Evolutionary conservation across 2,888 invertebrate species (phyloP).

Genomic region (Perithous albicinctus): DNA sequence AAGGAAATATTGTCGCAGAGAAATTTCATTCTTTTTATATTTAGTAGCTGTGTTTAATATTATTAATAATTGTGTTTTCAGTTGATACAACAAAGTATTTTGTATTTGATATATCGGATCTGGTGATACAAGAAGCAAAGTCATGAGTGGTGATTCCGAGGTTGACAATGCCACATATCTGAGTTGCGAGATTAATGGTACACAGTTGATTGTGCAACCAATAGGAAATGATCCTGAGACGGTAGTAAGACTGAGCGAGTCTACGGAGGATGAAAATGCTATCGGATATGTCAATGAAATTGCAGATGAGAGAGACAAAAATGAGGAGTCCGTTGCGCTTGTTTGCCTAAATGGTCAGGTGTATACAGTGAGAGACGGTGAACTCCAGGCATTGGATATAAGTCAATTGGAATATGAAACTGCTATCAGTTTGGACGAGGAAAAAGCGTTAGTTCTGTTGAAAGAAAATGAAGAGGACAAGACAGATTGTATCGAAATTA

Average conservation of each 20-base stretch:
- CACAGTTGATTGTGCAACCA: conserved; percentile 77
- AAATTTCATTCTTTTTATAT: no score
- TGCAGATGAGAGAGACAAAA: conserved; percentile 69
- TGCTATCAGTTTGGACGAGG: conserved; percentile 54
- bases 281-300: conserved; percentile 62
- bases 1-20: no score
- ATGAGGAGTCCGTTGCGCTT: conserved; percentile 76
- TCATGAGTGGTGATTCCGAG: conserved; percentile 74
- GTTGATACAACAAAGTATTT: background rate
- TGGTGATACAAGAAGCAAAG: background rate
- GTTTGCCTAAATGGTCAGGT: conserved; percentile 79
- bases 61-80: background rate
- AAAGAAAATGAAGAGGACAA: conserved; percentile 70
- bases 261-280: conserved; percentile 66
- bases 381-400: conserved; percentile 76
- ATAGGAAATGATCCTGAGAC: conserved; percentile 69
- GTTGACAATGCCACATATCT: conserved; percentile 73
- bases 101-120: background rate
- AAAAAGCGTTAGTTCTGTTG: conserved; percentile 66
- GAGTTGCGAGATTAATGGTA: conserved; percentile 80
- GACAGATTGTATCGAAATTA: conserved; percentile 45
- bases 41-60: no score
- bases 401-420: conserved; percentile 71
- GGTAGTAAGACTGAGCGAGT: conserved; percentile 61
- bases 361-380: conserved; percentile 77